Base-by-base conservation (phyloP, 1,140 invertebrate species). In the Magallana ariakensis region DNA sequence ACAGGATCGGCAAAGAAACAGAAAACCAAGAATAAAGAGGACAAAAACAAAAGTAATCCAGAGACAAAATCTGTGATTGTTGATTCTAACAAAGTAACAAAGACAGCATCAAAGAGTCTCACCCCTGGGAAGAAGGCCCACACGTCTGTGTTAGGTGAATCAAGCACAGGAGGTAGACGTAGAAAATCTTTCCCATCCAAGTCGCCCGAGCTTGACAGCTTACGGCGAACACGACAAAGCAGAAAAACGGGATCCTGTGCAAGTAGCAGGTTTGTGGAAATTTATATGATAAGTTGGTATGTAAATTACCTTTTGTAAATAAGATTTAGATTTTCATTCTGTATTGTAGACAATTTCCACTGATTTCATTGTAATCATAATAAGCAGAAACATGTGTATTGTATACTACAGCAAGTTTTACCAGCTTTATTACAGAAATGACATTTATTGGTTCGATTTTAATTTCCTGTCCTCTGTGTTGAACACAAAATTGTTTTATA, bases 191-290 rank as follows among this genome's bases (percentile, higher is more conserved):
- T 62, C 66, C 84, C 85, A 86, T 60, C 83, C 15, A 89, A 89
- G 85, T 88, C 89, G 91, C 88, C 88, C 19, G 87, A 92, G 91
- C 90, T 92, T 82, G 87, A 90, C 70, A 92, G 91, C 91, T 92
- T 92, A 87, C 92, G 92, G 91, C 92, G 92, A 89, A 92, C 92
- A 84, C 90, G 88, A 82, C 90, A 92, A 90, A 90, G 90, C 89
- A 94, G 92, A 92, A 96, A 96, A 95, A 96, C 96, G 96, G 96
- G 96, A 95, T 97, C 96, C 92, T 97, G 97, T 95, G 96, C 97
- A 89, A 97, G 96, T 89, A 96, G 96, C 91, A 97, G 96, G 92
- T 92, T 81, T 46, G 33, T 46, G 2, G 33, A 46, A 46, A 46
- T 46, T 46, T 33, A 3, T 33, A 33, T 46, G 5, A 46, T n/a